Conservation (phyloP, 1,140 invertebrate genomes). For the Plodia interpunctella region DNA sequence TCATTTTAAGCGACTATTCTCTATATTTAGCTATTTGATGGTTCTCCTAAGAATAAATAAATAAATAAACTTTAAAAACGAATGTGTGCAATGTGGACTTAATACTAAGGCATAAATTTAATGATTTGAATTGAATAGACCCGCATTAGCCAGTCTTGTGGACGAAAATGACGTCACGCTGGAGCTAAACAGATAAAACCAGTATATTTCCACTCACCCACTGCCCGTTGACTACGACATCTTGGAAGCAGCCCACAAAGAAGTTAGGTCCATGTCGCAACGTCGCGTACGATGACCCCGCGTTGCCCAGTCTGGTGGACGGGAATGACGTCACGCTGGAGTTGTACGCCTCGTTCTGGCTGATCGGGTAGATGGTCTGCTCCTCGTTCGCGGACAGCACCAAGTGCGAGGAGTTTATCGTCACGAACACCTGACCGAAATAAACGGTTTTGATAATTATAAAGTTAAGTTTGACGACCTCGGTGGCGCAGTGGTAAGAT, state of each 20-base stretch:
- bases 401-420: conserved; percentile 90
- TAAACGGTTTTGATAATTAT: background rate
- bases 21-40: too few relatives aligned
- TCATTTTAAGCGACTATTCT: too few relatives aligned
- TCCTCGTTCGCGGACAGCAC: conserved; percentile 91
- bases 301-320: conserved; percentile 87
- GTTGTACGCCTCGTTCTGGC: conserved; percentile 85
- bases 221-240: conserved; percentile 90
- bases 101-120: too few relatives aligned
- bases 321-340: conserved; percentile 88
- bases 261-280: conserved; percentile 84
- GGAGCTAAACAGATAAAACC: too few relatives aligned
- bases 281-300: conserved; percentile 81
- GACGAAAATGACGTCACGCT: too few relatives aligned
- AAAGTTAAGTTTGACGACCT: conserved; percentile 74
- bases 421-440: conserved; percentile 82
- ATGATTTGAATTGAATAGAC: too few relatives aligned
- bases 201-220: conserved; percentile 69
- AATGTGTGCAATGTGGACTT: too few relatives aligned
- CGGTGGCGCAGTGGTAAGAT: conserved; percentile 87
- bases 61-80: too few relatives aligned
- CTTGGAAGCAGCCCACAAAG: conserved; percentile 94
- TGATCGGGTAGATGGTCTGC: conserved; percentile 92
- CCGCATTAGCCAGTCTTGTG: too few relatives aligned
- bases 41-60: too few relatives aligned